A percentile compares a stretch with the other conserved stretches of the same genome.
phyloP scores from a whole-genome alignment of 2,888 invertebrate species.

The Scelioninae gen. 1 region DNA sequence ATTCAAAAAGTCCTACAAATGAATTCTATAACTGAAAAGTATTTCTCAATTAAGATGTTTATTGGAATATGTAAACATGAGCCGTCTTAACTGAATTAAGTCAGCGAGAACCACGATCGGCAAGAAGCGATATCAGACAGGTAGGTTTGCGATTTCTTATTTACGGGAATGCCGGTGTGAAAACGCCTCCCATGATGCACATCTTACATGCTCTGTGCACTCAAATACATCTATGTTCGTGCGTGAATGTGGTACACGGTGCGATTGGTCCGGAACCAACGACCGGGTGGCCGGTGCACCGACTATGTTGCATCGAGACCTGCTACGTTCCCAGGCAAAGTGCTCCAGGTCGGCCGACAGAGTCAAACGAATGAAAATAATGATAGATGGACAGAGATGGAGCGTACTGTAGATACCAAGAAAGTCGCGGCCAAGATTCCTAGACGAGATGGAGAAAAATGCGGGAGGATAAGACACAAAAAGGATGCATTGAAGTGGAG shows the following conservation, averaged over 20 bases:
- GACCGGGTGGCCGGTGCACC: constrained; percentile 70
- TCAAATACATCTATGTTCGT: constrained; percentile 53
- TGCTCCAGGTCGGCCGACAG: constrained; percentile 57
- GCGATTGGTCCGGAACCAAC: constrained; percentile 58
- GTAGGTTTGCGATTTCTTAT: constrained; percentile 44
- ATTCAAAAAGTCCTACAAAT: too few species aligned
- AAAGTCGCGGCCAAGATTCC: constrained; percentile 36
- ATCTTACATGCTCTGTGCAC: constrained; percentile 41
- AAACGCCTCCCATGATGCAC: constrained; percentile 65
- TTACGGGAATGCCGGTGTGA: constrained; percentile 54
- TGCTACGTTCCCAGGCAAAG: constrained; percentile 74
- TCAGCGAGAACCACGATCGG: constrained; percentile 13
- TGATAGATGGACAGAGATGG: constrained; percentile 28
- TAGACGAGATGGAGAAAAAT: constrained; percentile 35
- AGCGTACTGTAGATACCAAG: constrained; percentile 22
- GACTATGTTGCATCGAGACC: constrained; percentile 72
- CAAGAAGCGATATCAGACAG: constrained; percentile 17
- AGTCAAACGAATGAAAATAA: constrained; percentile 24
- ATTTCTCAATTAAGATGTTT: background rate
- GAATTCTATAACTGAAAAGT: too few species aligned
- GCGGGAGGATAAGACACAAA: constrained; percentile 48
- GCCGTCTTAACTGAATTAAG: constrained; percentile 29
- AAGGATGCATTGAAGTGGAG: constrained; percentile 51
- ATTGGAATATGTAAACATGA: background rate
- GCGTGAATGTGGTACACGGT: constrained; percentile 62